A percentile compares a stretch with the other conserved stretches of the same genome.
phyloP scores from a whole-genome alignment of 2,113 vertebrate genomes.

The Eulemur rufifrons region DNA sequence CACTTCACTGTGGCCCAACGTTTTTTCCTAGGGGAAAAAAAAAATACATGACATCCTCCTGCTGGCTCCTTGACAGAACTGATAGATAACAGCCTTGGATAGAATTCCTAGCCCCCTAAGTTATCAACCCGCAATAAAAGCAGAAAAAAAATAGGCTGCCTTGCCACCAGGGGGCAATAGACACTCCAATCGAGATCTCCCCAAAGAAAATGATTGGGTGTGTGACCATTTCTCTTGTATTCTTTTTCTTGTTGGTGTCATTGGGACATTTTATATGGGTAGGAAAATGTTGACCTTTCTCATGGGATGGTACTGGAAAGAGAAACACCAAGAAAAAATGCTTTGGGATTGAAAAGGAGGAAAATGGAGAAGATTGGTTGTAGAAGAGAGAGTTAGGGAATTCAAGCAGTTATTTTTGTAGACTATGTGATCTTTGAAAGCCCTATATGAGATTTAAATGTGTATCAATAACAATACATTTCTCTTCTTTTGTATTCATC shows the following conservation, averaged over 20 bases:
- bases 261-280: background rate
- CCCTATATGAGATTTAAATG: background rate
- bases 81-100: slow-evolving; percentile 9
- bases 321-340: background rate
- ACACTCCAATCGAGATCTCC: background rate
- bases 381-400: background rate
- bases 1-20: background rate
- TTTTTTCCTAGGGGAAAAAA: background rate
- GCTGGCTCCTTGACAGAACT: background rate
- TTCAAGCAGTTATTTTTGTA: background rate
- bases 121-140: background rate
- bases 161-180: slow-evolving; percentile 41
- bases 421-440: background rate
- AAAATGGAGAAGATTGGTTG: background rate
- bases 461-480: background rate
- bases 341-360: background rate
- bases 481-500: background rate
- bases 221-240: background rate
- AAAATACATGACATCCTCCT: background rate
- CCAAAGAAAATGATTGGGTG: background rate
- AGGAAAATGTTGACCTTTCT: background rate
- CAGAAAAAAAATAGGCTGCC: background rate
- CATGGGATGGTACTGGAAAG: background rate
- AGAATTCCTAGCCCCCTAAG: background rate
- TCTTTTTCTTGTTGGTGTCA: background rate